Conservation (phyloP, 2,797 vertebrate genomes). For the Bucorvus abyssinicus region DNA sequence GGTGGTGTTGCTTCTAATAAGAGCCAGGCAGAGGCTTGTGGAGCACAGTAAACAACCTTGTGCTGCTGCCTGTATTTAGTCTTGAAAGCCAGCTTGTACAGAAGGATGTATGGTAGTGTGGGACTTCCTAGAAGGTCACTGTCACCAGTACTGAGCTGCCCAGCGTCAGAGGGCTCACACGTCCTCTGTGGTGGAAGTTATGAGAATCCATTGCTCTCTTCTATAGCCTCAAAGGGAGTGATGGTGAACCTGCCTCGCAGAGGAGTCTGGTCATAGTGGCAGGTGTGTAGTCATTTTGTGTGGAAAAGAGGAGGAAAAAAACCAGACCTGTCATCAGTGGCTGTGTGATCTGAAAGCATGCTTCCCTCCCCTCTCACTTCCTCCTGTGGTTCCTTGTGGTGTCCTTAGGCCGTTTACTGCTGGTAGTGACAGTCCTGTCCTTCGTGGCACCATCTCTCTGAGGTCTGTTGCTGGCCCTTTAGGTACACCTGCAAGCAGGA, state of each 20-base stretch:
- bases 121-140: background rate
- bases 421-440: background rate
- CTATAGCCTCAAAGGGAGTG: background rate
- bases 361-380: background rate
- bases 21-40: background rate
- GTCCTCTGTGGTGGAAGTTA: background rate
- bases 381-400: background rate
- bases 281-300: background rate
- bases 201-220: background rate
- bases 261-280: background rate
- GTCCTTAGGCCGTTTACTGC: background rate
- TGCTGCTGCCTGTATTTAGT: background rate
- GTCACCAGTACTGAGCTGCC: background rate
- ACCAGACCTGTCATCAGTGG: background rate
- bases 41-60: background rate
- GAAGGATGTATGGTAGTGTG: accelerated
- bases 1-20: background rate
- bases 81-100: background rate
- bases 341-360: background rate
- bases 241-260: background rate
- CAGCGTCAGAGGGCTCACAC: accelerated
- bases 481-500: background rate
- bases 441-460: background rate
- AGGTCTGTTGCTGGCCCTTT: background rate
- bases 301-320: background rate